Conservation (phyloP, 2,888 invertebrate species). For the Baccha elongata region DNA sequence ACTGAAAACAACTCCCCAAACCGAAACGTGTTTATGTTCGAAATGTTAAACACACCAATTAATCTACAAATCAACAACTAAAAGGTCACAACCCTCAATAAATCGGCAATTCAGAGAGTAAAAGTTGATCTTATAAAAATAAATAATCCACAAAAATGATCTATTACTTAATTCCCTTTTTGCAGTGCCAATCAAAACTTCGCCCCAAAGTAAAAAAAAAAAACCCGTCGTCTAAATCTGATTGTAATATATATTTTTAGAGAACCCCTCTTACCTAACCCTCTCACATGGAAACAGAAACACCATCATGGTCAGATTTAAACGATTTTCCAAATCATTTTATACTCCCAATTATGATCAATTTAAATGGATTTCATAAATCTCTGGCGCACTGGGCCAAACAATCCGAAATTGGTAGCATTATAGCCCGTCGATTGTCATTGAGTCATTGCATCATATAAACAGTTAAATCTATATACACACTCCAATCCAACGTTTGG, state of each 20-base stretch:
- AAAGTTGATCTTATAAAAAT: constrained; percentile 50
- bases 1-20: no score
- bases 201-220: constrained; percentile 3
- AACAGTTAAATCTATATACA: not conserved
- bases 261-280: not conserved
- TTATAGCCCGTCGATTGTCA: constrained; percentile 72
- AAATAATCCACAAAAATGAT: constrained; percentile 59
- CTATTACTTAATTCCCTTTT: constrained; percentile 66
- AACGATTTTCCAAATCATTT: constrained; percentile 81
- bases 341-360: constrained; percentile 82
- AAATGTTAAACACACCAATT: no score
- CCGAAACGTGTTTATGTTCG: no score
- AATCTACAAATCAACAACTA: not conserved
- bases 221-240: constrained; percentile 26
- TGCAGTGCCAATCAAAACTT: constrained; percentile 53
- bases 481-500: not conserved
- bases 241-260: not conserved
- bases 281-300: not conserved
- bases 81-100: constrained; percentile 69
- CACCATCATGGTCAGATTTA: constrained; percentile 69
- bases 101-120: constrained; percentile 61
- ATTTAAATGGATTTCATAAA: constrained; percentile 81
- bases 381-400: constrained; percentile 74
- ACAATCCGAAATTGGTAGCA: constrained; percentile 71
- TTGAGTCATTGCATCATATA: constrained; percentile 68